Percentiles rank a stretch among this genome's conserved stretches.
These are phyloP conservation scores for Ochropacha duplaris DNA, from an alignment of 2,888 invertebrate genomes.

Conservation along the genomic window DNA sequence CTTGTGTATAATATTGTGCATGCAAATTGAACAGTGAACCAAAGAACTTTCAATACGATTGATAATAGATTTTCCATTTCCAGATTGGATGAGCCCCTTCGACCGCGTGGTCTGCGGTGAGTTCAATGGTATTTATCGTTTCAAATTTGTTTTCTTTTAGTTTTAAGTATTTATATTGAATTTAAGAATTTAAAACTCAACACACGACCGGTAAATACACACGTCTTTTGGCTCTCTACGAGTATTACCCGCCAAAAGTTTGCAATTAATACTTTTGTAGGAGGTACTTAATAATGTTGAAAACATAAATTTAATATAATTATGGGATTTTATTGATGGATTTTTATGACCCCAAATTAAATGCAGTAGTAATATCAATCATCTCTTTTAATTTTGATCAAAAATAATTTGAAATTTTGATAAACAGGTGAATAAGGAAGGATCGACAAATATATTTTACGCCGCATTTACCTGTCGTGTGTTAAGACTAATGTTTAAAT, in stretches of 20 bases:
- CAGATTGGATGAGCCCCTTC: conserved; percentile 98
- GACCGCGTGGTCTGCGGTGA: conserved; percentile 97
- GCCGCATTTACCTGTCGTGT: conserved; percentile 35
- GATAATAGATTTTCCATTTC: conserved; percentile 86
- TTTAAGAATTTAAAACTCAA: conserved; percentile 38
- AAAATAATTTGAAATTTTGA: neutral
- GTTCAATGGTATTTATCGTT: conserved; percentile 92
- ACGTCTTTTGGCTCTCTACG: neutral
- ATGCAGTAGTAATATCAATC: too few relatives aligned
- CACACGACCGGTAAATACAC: conserved; percentile 31
- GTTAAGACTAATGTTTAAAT: conserved; percentile 33
- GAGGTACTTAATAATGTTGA: too few relatives aligned
- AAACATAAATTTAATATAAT: neutral
- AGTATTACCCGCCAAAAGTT: too few relatives aligned
- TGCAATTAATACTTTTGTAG: too few relatives aligned
- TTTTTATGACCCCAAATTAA: neutral
- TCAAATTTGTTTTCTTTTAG: conserved; percentile 84
- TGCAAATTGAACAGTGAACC: conserved; percentile 59
- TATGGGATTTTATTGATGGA: neutral
- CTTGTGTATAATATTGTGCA: conserved; percentile 54
- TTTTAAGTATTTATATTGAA: conserved; percentile 65
- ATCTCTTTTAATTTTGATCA: neutral
- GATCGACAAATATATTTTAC: conserved; percentile 6
- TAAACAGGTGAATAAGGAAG: neutral
- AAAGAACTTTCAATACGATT: conserved; percentile 81